Evolutionary conservation across 2,113 vertebrate species (phyloP), one percentile per base, ranked within the genome.

Genomic region (Podocnemis expansa): DNA sequence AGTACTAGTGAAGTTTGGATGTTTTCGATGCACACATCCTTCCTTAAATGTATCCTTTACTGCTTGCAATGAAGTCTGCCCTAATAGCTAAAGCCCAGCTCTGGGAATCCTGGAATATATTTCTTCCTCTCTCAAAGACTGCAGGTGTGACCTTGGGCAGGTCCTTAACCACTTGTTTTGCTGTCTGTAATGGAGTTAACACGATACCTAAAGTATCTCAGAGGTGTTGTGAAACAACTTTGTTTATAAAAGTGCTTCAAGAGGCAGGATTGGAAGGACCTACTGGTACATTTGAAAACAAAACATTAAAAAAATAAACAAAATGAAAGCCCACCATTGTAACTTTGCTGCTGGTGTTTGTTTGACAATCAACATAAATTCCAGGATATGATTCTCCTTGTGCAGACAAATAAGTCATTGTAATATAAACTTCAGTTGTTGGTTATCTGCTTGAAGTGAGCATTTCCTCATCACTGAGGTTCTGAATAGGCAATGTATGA

Each of bases 361-460:
- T 63, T 67, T 67, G 34, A 67, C 31, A 38, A 38, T 70, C 63
- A 70, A 38, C 19, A 38, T 70, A 55, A 52, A 13, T 19, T 85
- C 31, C 43, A n/a, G 87, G 73, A 49, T 52, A 12, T 52, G 8
- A 17, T 34, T 19, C 3, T 76, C 11, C n/a, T 84, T 31, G 6
- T 1, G 6, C 21, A 86, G 78, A 49, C 41, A 27, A 29, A 78
- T 82, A n/a, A 1, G 51, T 34, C 0, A 0, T 25, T 5, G 3
- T 14, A 0, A 0, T n/a, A 24, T 52, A 45, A 13, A 2, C 54
- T 93, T 58, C 60, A 81, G 10, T 80, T 84, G 54, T 76, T 89
- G 88, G 31, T 43, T 84, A 8, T 9, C 49, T 73, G 9, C 41
- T 38, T 80, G 2, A 78, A 88, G 45, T 22, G 67, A 31, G 34